Evolutionary conservation across 2,797 vertebrate genomes (phyloP), one percentile per base, ranked within the genome.

Genomic region (Acanthornis magna): DNA sequence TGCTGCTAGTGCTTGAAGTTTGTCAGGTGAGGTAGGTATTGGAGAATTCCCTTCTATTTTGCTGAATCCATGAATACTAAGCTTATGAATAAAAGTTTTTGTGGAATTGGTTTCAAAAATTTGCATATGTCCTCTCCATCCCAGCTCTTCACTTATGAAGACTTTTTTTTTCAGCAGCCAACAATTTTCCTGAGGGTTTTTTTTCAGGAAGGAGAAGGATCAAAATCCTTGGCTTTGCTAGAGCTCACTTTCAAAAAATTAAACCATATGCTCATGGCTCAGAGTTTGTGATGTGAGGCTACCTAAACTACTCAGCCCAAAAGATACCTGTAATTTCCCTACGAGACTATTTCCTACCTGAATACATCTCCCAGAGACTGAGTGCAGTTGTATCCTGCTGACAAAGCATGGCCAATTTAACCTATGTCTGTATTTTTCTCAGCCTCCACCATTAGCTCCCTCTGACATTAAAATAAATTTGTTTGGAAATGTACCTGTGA

Each of bases 31-130:
- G 50, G 88, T 48, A 76, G 66, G 87, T 78, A 75, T 92, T 66
- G 96, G 88, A 91, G 95, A 96, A 92, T 93, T 88, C 36, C 79
- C 70, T 83, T 93, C 50, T 63, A 87, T 93, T 95, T 96, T 97
- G 62, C 85, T 96, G 62, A 97, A 97, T 60, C 92, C 91, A n/a
- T 97, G 96, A 75, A 97, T 97, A 54, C 86, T 96, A 72, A 97
- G 72, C 27, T 97, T 94, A 9, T 81, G 82, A 73, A 97, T 85
- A 43, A 96, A 96, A 88, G 48, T 91, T 85, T 97, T 97, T 47
- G 70, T 97, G 60, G 79, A 96, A 51, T 78, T 15, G 0, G 71
- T 96, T 95, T 96, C 57, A 87, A 97, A 97, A 80, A 95, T 96
- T 88, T 91, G 78, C 23, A 86, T 86, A 48, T 60, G 83, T 61